A percentile compares a stretch with the other conserved stretches of the same genome.
These are phyloP conservation scores for Amblyornis subalaris DNA, from an alignment of 2,113 vertebrate genomes.

Conservation along the genomic window DNA sequence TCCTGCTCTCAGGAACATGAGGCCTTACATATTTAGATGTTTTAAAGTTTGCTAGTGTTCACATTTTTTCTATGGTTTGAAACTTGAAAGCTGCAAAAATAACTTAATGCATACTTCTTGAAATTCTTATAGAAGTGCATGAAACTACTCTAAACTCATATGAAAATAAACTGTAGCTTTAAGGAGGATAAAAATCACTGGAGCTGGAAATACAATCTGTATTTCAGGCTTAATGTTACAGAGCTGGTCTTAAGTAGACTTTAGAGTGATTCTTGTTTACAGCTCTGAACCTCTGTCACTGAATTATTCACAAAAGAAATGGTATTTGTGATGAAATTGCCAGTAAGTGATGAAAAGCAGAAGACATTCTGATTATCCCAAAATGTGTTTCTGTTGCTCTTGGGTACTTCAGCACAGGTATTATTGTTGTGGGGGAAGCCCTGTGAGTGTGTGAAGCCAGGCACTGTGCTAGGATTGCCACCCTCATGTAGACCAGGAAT, in stretches of 20 bases:
- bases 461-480: neutral
- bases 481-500: neutral
- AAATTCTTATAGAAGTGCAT: neutral
- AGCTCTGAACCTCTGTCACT: neutral
- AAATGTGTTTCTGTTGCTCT: neutral
- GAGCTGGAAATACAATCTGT: neutral
- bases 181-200: neutral
- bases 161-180: neutral
- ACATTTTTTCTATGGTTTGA: neutral
- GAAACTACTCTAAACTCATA: fast-evolving
- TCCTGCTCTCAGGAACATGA: neutral
- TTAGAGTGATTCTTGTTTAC: neutral
- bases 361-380: neutral
- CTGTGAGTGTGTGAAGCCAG: neutral
- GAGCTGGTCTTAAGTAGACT: neutral
- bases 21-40: neutral
- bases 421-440: neutral
- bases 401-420: neutral
- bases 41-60: neutral
- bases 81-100: neutral
- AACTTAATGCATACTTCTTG: neutral
- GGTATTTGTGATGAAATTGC: neutral
- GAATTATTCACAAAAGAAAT: neutral
- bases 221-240: neutral
- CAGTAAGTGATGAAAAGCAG: neutral